Evolutionary conservation across 2,113 vertebrate species (phyloP), one percentile per base, ranked within the genome.

Genomic region (Beaufortia kweichowensis): DNA sequence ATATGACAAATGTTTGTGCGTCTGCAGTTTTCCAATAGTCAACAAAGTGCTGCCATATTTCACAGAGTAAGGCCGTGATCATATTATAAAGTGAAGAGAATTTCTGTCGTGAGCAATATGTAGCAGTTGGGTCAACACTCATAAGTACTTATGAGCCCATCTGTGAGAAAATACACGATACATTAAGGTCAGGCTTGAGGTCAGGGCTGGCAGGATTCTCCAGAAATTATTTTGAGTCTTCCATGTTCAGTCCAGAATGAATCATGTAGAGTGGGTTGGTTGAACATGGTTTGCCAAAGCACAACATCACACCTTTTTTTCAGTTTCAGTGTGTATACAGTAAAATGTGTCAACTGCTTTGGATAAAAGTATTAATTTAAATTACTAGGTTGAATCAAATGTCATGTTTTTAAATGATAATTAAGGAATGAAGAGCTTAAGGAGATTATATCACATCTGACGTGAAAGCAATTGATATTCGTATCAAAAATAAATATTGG

Each of bases 391-490:
- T 31, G 43, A 78, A 70, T 71, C 24, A 55, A 7, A 71, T 39
- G 53, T 26, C 6, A 57, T 48, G 28, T 28, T 77, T 77, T 33
- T 63, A 46, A 57, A 55, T 70, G 60, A 63, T 63, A 35, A 68
- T 77, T 69, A 68, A 78, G 29, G 29, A 41, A 43, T 53, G 29
- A 10, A 61, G 56, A 77, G 43, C 67, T 56, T 55, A 33, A 35
- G 35, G 68, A 57, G 39, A 48, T 11, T 57, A 69, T 70, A 10
- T 35, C 53, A 59, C 66, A 70, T 78, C 53, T 61, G 57, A 41
- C 28, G 62, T 17, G 29, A 39, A 55, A 50, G 67, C 76, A 53
- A 63, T 63, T 78, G 60, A 62, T 28, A 59, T 55, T 78, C 29
- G 66, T 9, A 35, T 11, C 65, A 29, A 28, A 41, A 71, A 57